Evolutionary conservation across 2,797 vertebrate species (phyloP).

Genomic region (Pyrocephalus nanus): DNA sequence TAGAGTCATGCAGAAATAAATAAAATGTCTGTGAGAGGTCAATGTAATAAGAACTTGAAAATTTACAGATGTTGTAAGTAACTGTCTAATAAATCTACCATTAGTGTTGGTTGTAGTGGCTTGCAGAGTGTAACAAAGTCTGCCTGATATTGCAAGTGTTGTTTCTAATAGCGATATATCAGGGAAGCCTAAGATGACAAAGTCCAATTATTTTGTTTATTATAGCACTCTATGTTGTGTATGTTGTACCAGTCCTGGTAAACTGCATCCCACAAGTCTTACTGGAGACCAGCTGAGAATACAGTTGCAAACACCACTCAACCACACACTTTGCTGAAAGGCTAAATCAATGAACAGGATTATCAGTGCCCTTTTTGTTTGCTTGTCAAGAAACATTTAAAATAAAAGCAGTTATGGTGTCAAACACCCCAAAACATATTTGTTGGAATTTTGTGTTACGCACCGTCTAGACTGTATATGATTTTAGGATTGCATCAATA

Average conservation of each 20-base stretch:
- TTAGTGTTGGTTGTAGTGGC: not conserved
- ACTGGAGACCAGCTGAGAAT: not conserved
- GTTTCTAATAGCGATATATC: not conserved
- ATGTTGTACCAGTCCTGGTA: not conserved
- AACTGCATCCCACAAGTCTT: not conserved
- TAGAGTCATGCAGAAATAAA: not conserved
- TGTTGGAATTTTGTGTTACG: not conserved
- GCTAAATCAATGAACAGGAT: not conserved
- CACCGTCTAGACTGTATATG: not conserved
- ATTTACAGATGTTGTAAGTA: not conserved
- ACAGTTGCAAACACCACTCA: not conserved
- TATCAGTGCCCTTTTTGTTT: not conserved
- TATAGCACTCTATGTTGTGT: not conserved
- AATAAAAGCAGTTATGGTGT: not conserved
- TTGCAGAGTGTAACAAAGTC: not conserved
- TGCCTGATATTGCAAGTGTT: not conserved
- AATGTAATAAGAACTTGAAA: not conserved
- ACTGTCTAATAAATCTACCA: not conserved
- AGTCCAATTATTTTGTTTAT: not conserved
- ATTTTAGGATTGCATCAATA: not conserved
- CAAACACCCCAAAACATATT: not conserved
- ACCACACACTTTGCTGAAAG: not conserved
- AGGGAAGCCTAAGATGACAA: not conserved
- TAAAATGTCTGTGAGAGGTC: not conserved
- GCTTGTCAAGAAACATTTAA: not conserved